phyloP scores from a whole-genome alignment of 2,113 vertebrate genomes.

The Gymnogyps californianus region DNA sequence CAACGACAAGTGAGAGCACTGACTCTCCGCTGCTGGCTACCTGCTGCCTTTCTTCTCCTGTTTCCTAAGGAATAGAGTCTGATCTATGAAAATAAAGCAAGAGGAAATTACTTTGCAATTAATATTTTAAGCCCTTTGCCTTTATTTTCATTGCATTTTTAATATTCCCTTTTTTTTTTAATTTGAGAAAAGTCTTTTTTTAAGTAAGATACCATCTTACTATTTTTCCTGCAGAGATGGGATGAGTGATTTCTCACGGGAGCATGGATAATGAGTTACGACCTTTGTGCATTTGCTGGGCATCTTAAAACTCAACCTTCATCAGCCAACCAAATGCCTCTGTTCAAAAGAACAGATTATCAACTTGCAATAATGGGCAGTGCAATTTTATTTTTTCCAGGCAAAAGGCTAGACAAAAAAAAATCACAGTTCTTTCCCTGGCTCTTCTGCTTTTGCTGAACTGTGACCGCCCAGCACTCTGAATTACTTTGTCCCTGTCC shows the following conservation, averaged over 20 bases:
- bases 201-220: background rate
- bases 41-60: conserved; percentile 37
- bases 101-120: background rate
- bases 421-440: background rate
- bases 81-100: background rate
- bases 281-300: background rate
- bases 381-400: background rate
- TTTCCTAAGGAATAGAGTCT: background rate
- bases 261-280: background rate
- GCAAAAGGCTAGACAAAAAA: background rate
- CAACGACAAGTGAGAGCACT: conserved; percentile 36
- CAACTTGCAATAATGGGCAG: background rate
- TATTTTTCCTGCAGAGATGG: background rate
- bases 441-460: background rate
- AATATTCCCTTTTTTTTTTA: background rate
- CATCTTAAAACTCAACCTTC: background rate
- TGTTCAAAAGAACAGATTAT: background rate
- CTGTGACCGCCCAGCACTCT: background rate
- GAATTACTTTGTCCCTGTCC: background rate
- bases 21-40: background rate
- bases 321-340: background rate
- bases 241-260: background rate
- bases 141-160: conserved; percentile 4
- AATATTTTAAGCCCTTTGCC: conserved; percentile 20
- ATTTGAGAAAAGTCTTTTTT: background rate